These are phyloP conservation scores for Bubo scandiacus DNA, from an alignment of 2,113 vertebrate species.

Conservation along the genomic window DNA sequence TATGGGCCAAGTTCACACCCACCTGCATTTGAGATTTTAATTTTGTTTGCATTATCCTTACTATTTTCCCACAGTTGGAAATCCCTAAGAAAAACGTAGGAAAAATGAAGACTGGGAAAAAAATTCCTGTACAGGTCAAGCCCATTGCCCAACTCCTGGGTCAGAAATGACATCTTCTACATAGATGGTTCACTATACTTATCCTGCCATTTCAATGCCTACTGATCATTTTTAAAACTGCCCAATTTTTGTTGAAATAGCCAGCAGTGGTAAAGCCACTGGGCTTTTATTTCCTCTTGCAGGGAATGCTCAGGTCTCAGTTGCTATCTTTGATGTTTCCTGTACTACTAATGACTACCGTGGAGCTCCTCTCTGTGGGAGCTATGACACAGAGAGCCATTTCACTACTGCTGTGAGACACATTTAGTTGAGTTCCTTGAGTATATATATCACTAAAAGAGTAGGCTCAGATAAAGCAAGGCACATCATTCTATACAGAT, in stretches of 20 bases:
- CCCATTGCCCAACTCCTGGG: neutral
- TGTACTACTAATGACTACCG: constrained; percentile 43
- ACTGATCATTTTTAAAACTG: neutral
- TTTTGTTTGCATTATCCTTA: neutral
- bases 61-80: neutral
- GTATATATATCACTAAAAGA: neutral
- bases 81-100: neutral
- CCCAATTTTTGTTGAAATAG: constrained; percentile 40
- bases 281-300: constrained; percentile 41
- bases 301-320: constrained; percentile 42
- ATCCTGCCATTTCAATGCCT: neutral
- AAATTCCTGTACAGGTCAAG: neutral
- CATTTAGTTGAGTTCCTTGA: constrained; percentile 27
- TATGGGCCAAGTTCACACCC: neutral
- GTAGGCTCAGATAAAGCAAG: neutral
- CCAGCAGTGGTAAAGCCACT: constrained; percentile 8
- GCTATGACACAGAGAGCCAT: constrained; percentile 32
- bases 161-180: neutral
- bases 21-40: neutral
- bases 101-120: neutral
- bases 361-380: constrained; percentile 50
- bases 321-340: constrained; percentile 46
- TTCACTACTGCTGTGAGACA: constrained; percentile 46
- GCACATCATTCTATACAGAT: neutral
- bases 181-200: neutral